Evolutionary conservation across 1,140 invertebrate genomes (phyloP).

Genomic region (Anagrus nilaparvatae): DNA sequence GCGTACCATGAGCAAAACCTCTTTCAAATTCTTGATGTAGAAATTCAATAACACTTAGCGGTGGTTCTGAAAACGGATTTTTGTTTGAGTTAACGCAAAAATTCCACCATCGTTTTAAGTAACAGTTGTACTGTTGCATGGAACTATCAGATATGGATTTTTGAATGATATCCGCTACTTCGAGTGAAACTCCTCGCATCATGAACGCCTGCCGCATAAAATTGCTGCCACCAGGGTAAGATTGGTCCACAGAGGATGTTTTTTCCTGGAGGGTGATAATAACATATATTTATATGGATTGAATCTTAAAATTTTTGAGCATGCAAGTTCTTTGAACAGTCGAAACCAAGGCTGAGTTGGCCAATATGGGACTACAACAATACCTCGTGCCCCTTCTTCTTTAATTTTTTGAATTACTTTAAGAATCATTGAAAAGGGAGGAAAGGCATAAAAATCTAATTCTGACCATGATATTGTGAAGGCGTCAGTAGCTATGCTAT

Average conservation of each 20-base stretch:
- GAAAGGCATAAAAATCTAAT: conserved; percentile 21
- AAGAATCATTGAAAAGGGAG: too few species aligned
- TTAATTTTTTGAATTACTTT: conserved; percentile 20
- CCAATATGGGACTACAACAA: conserved; percentile 26
- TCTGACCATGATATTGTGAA: conserved; percentile 19
- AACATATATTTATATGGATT: conserved; percentile 16
- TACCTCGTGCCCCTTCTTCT: conserved; percentile 16
- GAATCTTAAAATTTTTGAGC: conserved; percentile 11
- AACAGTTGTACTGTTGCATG: conserved; percentile 7
- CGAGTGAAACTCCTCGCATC: background rate
- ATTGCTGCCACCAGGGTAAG: conserved; percentile 1
- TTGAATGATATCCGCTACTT: too few species aligned
- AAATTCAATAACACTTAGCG: background rate
- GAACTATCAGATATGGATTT: conserved; percentile 3
- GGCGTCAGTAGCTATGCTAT: conserved; percentile 13
- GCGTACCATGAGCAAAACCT: background rate
- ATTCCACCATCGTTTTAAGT: conserved; percentile 7
- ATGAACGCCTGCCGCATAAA: background rate
- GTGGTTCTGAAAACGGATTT: background rate
- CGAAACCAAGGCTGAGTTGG: conserved; percentile 23
- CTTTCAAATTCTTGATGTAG: background rate
- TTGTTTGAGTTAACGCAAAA: background rate
- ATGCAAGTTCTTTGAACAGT: conserved; percentile 15
- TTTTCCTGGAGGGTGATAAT: conserved; percentile 9
- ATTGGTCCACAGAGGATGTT: background rate